Conservation (phyloP, 2,797 vertebrate species). For the Acanthornis magna region DNA sequence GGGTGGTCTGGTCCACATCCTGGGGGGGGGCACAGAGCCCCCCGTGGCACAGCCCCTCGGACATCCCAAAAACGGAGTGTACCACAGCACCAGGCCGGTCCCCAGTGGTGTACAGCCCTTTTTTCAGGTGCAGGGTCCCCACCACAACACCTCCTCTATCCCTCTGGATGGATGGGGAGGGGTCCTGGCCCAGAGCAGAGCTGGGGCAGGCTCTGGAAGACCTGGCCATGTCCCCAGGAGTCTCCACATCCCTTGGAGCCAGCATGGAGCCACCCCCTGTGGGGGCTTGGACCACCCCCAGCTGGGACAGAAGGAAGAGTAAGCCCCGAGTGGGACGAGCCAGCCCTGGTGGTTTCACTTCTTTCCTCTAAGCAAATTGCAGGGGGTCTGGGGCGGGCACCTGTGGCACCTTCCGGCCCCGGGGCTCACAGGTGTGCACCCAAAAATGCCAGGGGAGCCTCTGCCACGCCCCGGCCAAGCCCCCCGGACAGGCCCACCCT, state of each 20-base stretch:
- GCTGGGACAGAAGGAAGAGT: background rate
- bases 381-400: rapidly evolving
- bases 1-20: background rate
- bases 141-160: background rate
- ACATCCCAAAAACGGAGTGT: background rate
- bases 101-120: background rate
- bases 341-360: background rate
- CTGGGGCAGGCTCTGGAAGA: background rate
- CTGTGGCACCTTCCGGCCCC: background rate
- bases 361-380: conserved; percentile 31
- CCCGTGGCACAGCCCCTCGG: rapidly evolving
- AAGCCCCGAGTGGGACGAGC: background rate
- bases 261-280: rapidly evolving
- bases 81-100: too few species aligned
- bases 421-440: background rate
- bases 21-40: rapidly evolving
- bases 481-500: background rate
- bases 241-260: background rate
- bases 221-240: rapidly evolving
- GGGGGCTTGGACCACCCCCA: too few species aligned
- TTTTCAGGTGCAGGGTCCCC: too few species aligned
- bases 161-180: background rate
- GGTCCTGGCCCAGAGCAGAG: background rate
- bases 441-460: rapidly evolving
- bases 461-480: rapidly evolving